Conservation (phyloP, 2,113 vertebrate genomes). For the Alligator sinensis region DNA sequence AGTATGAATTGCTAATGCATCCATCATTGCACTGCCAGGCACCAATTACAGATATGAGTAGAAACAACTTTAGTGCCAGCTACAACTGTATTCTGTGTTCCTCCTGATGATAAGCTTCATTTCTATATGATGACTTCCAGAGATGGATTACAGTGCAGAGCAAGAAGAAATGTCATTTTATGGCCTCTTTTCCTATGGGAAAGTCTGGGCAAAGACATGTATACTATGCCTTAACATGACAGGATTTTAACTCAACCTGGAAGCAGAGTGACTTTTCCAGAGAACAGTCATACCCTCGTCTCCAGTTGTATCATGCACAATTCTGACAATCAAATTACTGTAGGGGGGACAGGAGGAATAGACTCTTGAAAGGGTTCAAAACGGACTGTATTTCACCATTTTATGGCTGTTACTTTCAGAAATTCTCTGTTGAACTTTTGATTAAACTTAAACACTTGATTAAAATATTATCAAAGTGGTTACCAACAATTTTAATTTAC, state of each 20-base stretch:
- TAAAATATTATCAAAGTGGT: neutral
- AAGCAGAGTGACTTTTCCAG: constrained; percentile 9
- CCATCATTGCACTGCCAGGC: neutral
- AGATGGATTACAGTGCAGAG: neutral
- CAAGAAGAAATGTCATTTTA: constrained; percentile 16
- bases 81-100: neutral
- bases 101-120: neutral
- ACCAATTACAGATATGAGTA: neutral
- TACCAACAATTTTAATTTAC: neutral
- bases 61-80: neutral
- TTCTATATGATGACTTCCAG: neutral
- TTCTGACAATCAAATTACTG: neutral
- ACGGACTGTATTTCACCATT: too few relatives aligned
- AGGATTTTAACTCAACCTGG: neutral
- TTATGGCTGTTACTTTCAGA: too few relatives aligned
- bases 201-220: constrained; percentile 52
- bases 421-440: too few relatives aligned
- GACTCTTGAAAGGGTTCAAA: neutral
- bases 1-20: neutral
- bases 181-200: constrained; percentile 20
- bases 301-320: neutral
- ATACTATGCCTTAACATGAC: constrained; percentile 29
- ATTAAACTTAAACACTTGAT: neutral
- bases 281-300: constrained; percentile 37
- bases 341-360: neutral